Conservation (phyloP, 2,888 invertebrate genomes). For the Helobdella robusta region DNA sequence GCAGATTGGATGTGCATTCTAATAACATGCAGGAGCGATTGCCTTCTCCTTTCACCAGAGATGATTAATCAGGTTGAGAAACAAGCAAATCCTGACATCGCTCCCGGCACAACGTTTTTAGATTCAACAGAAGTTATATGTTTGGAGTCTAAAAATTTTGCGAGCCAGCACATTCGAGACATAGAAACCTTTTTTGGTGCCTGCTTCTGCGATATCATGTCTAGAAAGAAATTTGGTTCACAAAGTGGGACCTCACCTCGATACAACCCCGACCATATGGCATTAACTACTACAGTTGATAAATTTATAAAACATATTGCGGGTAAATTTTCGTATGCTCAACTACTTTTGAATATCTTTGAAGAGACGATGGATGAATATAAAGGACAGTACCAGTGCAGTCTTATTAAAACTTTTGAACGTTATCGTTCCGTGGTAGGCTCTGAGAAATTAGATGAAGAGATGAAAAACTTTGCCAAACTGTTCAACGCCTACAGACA, state of each 20-base stretch:
- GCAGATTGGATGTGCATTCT: constrained; percentile 19
- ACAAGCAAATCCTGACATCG: not conserved
- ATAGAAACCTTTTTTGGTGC: constrained; percentile 18
- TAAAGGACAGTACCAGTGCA: constrained; percentile 21
- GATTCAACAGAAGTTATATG: constrained; percentile 1
- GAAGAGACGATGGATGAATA: constrained; percentile 20
- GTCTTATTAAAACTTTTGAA: constrained; percentile 18
- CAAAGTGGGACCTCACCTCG: constrained; percentile 8
- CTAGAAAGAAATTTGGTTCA: constrained; percentile 18
- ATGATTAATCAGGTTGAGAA: constrained; percentile 11
- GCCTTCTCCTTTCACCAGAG: constrained; percentile 3
- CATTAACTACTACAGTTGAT: constrained; percentile 5
- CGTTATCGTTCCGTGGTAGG: constrained; percentile 14
- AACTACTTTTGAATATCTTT: constrained; percentile 15
- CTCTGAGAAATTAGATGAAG: constrained; percentile 14
- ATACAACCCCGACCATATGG: constrained; percentile 22
- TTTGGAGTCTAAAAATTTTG: constrained; percentile 12
- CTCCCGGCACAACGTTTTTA: too few relatives aligned
- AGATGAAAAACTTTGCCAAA: constrained; percentile 18
- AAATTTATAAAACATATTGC: constrained; percentile 17
- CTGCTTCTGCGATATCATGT: constrained; percentile 22
- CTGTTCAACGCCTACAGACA: constrained; percentile 23
- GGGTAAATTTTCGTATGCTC: constrained; percentile 16
- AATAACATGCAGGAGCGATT: constrained; percentile 13
- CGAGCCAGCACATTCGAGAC: constrained; percentile 15